Conservation (phyloP, 2,797 vertebrate genomes). For the Xenopus petersii region DNA sequence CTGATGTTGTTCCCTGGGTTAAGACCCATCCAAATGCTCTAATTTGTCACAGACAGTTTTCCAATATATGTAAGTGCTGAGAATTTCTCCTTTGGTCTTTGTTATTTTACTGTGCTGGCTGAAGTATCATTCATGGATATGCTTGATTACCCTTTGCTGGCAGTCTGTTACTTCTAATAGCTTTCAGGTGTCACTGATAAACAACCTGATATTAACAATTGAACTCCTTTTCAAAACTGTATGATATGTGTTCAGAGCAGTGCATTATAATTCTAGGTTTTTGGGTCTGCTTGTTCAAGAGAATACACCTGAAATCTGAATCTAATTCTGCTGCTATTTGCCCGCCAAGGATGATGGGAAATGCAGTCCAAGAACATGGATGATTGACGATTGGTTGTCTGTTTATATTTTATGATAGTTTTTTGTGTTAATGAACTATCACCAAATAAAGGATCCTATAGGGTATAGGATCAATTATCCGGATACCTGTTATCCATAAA, state of each 20-base stretch:
- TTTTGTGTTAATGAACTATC: too few relatives aligned
- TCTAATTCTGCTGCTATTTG: not conserved
- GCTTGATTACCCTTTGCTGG: constrained; percentile 1
- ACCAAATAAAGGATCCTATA: too few relatives aligned
- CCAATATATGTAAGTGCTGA: not conserved
- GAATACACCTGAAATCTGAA: not conserved
- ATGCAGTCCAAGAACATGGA: too few relatives aligned
- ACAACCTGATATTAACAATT: not conserved
- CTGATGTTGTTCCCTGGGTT: not conserved
- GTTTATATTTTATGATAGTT: too few relatives aligned
- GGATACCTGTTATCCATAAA: too few relatives aligned
- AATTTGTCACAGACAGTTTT: not conserved
- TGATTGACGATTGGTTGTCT: too few relatives aligned
- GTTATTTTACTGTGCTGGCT: not conserved
- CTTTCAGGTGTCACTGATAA: not conserved
- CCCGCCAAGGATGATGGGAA: not conserved
- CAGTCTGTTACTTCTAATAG: not conserved
- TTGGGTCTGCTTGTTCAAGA: too few relatives aligned
- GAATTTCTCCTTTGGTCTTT: not conserved
- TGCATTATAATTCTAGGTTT: too few relatives aligned
- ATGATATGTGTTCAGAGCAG: not conserved
- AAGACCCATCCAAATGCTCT: not conserved
- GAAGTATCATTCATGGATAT: constrained; percentile 1
- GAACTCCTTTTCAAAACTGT: not conserved
- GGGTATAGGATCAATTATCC: too few relatives aligned